Evolutionary conservation across 2,797 vertebrate genomes (phyloP), one percentile per base, ranked within the genome.

Genomic region (Gymnothorax reevesii): DNA sequence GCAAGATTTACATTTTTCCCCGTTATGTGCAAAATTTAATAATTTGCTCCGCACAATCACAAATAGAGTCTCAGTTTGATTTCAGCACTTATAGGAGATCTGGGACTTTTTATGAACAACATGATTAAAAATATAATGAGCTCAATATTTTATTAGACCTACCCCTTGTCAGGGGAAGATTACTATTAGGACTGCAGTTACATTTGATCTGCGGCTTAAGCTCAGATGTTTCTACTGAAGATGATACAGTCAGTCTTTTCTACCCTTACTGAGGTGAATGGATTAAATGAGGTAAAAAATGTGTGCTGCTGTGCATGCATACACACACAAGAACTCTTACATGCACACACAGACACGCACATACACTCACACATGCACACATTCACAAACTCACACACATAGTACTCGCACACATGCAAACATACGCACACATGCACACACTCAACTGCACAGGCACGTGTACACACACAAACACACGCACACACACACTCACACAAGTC

Each of bases 121-220:
- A 42, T 20, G 49, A 42, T 49, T 17, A 79, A 20, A 80, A 54
- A 80, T 80, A 80, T 55, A 80, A 20, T n/a, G 77, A 80, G n/a
- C 20, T 54, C 77, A 80, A 33, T 20, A n/a, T 55, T 55, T 22
- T n/a, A 80, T 77, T 55, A 80, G 77, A 20, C 22, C 49, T 22
- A 80, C 17, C 77, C 22, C 49, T 80, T 22, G 12, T 80, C 77
- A 80, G 77, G 20, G 77, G 33, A 80, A 55, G 55, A 80, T 4
- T 20, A 49, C 77, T 52, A 55, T 80, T 80, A 80, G 55, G 42
- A 80, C 17, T 55, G 77, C 49, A 80, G 77, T 55, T 80, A 22
- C 49, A 55, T 17, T n/a, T 55, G 49, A 80, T 17, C 52, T 7
- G 9, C 52, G 17, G 75, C 75, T 52, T 7, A 15, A 52, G 75